These are phyloP conservation scores for Ceyx margarethae DNA, from an alignment of 2,113 vertebrate genomes.

Conservation along the genomic window DNA sequence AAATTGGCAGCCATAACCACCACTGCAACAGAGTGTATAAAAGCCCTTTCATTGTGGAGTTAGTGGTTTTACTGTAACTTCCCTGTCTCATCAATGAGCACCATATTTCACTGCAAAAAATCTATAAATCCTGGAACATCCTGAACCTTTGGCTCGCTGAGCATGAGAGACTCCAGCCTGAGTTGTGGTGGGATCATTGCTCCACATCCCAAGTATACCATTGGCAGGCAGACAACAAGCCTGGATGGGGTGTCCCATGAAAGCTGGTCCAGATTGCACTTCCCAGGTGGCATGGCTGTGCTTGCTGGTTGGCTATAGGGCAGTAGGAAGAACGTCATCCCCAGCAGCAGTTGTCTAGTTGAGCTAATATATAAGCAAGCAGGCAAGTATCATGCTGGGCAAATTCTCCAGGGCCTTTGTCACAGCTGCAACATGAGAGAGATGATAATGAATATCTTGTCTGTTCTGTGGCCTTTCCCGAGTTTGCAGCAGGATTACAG, in stretches of 20 bases:
- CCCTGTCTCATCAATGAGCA: constrained; percentile 38
- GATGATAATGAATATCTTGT: constrained; percentile 35
- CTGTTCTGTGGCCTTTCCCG: neutral
- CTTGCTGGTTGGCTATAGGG: neutral
- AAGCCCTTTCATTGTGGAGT: constrained; percentile 49
- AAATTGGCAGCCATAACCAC: constrained; percentile 39
- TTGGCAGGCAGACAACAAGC: constrained; percentile 32
- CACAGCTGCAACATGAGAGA: constrained; percentile 45
- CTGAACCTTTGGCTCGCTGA: neutral
- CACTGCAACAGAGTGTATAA: constrained; percentile 43
- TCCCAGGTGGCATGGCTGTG: neutral
- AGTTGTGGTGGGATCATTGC: neutral
- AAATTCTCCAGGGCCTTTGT: constrained; percentile 37
- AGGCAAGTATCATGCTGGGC: neutral
- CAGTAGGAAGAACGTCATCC: neutral
- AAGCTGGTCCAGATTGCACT: constrained; percentile 17
- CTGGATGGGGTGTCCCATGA: neutral
- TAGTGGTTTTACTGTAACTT: constrained; percentile 37
- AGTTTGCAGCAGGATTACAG: neutral
- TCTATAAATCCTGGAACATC: constrained; percentile 52
- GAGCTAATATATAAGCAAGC: neutral
- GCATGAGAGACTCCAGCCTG: neutral
- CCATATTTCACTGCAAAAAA: constrained; percentile 58
- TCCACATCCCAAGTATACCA: neutral
- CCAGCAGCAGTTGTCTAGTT: neutral